Base-by-base conservation (phyloP, 2,888 invertebrate species). In the Latrodectus elegans region DNA sequence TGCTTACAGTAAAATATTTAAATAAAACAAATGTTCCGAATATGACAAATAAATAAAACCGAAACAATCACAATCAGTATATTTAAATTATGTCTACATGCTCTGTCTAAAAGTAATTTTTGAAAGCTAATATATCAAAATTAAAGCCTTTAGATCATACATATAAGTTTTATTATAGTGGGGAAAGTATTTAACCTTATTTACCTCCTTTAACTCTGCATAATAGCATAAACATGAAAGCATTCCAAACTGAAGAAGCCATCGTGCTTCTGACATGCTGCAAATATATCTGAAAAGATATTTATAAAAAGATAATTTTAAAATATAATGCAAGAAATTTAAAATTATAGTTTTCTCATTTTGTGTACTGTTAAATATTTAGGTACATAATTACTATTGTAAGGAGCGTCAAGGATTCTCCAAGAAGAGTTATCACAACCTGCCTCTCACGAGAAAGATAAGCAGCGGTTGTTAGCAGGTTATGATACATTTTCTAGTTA, bases 201-300 rank as follows among this genome's bases (percentile, higher is more conserved):
- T 84, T 79, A 84, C 84, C 60, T 68, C 74, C 74, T 51, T 74
- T 84, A 6, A 73, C 64, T 15, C 74, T 52, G 15, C 72, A 38
- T 8, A 84, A 53, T 14, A 68, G 68, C 4, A 9, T 51, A 26
- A 84, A 74, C 74, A 84, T 49, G 10, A 51, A 60, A 74, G 79
- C 79, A 68, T 84, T 84, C 84, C 84, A 84, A 8, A 73, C 49
- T 0, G 79, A 79, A 49, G 84, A 84, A 17, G 65, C 51, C 49
- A 73, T 55, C 1, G 79, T 74, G 15, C 78, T 38, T 10, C 65
- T 51, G 8, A 82, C 38, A 68, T 82, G 81, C 14, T 8, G 53
- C 9, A n/a, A 10, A 9, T 26, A 8, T 10, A 51, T 52, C 81
- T 81, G 38, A 38, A 38, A 38, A 38, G 3, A 38, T 38, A 38